Conservation (phyloP, 2,888 invertebrate species). For the Idaea biselata region DNA sequence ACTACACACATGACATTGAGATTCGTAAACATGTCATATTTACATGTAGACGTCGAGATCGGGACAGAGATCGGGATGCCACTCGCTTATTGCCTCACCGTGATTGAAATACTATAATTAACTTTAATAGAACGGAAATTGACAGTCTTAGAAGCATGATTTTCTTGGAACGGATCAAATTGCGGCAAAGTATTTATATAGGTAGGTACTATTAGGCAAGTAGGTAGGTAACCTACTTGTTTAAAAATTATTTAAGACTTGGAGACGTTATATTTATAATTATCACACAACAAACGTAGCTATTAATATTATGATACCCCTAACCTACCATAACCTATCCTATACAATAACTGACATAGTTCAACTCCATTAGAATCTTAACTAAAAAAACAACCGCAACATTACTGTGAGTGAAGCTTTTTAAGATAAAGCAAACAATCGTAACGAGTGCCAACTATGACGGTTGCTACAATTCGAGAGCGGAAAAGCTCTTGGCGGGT, state of each 20-base stretch:
- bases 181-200: background rate
- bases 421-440: conserved; percentile 23
- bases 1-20: conserved; percentile 65
- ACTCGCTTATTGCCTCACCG: conserved; percentile 17
- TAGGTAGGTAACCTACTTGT: background rate
- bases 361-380: background rate
- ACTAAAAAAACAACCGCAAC: background rate
- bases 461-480: conserved; percentile 27
- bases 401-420: conserved; percentile 7
- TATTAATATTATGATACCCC: background rate
- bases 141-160: background rate
- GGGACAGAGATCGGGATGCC: conserved; percentile 2
- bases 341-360: background rate
- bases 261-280: background rate
- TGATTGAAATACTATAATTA: background rate
- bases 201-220: too few species aligned
- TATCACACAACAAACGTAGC: background rate
- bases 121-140: background rate
- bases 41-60: conserved; percentile 21
- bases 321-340: background rate
- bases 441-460: conserved; percentile 24
- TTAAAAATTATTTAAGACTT: background rate
- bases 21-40: conserved; percentile 50
- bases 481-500: conserved; percentile 37
- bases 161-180: background rate